Evolutionary conservation across 2,797 vertebrate species (phyloP), one percentile per base, ranked within the genome.

Genomic region (Allenopithecus nigroviridis): DNA sequence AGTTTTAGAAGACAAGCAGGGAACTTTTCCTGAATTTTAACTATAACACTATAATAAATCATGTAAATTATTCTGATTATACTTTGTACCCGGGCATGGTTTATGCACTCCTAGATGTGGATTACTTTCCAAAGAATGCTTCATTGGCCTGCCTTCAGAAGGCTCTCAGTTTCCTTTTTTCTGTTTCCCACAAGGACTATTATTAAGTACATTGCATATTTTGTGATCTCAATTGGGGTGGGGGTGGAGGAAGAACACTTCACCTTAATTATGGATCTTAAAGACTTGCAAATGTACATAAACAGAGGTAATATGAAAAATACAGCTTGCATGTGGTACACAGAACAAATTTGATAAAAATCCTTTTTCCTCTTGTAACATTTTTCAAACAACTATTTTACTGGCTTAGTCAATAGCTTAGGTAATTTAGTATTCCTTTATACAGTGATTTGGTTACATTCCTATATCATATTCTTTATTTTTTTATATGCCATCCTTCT

Each of bases 1-100:
- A 89, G 83, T 84, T 97, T 95, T 92, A 89, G 36, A 93, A 78
- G 26, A 89, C 19, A 94, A 84, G n/a, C 30, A 88, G 78, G 68
- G 33, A 79, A 78, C 7, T 91, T 72, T 95, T 94, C 43, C 75
- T 81, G 8, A 84, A 79, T 88, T 43, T 84, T 81, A 92, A 78
- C 39, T n/a, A 55, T 92, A 83, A 88, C 22, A 55, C 79, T 84
- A 76, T 72, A 92, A 87, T 41, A 6, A 75, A 68, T 53, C 59
- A 93, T 28, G 80, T n/a, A 84, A 78, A 91, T 33, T 91, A 39
- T 84, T 3, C 39, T 55, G 80, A 95, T 87, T 90, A 97, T 21
- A 46, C 14, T 80, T 61, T 94, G 43, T 76, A 75, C 55, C 57
- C 84, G 14, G 26, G 70, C 75, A 79, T 6, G 22, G 36, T 26